A percentile compares a stretch with the other conserved stretches of the same genome.
These are phyloP conservation scores for Cepaea nemoralis DNA, from an alignment of 1,140 invertebrate species.

Conservation along the genomic window DNA sequence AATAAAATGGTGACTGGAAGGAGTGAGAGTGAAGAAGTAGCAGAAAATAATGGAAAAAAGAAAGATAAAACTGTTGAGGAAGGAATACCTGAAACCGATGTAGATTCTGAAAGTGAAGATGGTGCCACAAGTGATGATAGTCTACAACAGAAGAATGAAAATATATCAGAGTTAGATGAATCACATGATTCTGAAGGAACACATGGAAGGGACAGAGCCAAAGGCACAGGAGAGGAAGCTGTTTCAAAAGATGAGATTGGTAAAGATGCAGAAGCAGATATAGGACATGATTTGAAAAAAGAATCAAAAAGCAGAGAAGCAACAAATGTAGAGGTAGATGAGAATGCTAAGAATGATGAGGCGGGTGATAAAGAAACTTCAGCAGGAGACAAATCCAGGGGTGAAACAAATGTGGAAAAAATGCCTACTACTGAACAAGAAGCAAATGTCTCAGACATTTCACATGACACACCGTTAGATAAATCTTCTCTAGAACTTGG, in stretches of 20 bases:
- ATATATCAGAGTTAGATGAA: background rate
- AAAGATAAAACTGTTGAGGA: background rate
- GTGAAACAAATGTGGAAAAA: background rate
- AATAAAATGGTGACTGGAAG: background rate
- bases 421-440: background rate
- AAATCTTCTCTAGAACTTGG: background rate
- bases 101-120: background rate
- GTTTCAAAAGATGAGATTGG: no score
- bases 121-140: background rate
- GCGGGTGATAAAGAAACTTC: background rate
- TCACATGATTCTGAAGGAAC: background rate
- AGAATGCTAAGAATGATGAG: background rate
- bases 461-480: constrained; percentile 18
- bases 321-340: background rate
- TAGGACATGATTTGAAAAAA: background rate
- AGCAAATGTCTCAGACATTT: background rate
- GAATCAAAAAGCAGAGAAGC: background rate
- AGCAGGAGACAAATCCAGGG: background rate
- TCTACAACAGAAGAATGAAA: no score
- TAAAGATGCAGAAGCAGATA: background rate
- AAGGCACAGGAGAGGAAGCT: no score
- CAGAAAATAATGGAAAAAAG: background rate
- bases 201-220: no score
- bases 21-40: background rate
- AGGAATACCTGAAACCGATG: background rate